These are phyloP conservation scores for Lordiphosa stackelbergi DNA, from an alignment of 1,140 invertebrate genomes.

Conservation along the genomic window DNA sequence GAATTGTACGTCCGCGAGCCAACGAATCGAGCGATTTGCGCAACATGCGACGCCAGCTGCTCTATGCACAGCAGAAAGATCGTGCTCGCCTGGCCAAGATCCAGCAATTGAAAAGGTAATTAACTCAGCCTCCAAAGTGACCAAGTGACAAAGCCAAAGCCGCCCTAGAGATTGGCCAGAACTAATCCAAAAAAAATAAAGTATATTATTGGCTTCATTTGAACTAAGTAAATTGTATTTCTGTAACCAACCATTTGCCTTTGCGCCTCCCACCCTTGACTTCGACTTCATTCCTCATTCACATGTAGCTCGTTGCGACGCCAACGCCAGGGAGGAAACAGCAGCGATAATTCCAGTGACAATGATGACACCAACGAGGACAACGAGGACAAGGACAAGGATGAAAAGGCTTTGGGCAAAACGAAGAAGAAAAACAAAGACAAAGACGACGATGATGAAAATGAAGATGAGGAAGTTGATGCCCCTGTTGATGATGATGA, in stretches of 20 bases:
- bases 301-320: slow-evolving; percentile 70
- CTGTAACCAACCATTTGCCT: slow-evolving; percentile 39
- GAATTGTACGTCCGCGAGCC: slow-evolving; percentile 55
- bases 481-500: slow-evolving; percentile 44
- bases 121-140: slow-evolving; percentile 22
- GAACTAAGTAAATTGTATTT: no score
- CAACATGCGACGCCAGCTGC: slow-evolving; percentile 70
- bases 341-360: slow-evolving; percentile 66
- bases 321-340: slow-evolving; percentile 64
- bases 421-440: slow-evolving; percentile 61
- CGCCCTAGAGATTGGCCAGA: no score
- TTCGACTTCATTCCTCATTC: slow-evolving; percentile 54
- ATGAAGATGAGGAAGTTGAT: slow-evolving; percentile 37
- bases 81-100: slow-evolving; percentile 71
- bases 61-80: slow-evolving; percentile 75
- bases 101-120: slow-evolving; percentile 76
- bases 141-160: not conserved
- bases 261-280: slow-evolving; percentile 46
- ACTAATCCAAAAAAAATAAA: no score
- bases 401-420: slow-evolving; percentile 48
- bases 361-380: slow-evolving; percentile 45
- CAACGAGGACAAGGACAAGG: slow-evolving; percentile 62
- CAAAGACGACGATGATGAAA: slow-evolving; percentile 37
- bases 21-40: slow-evolving; percentile 68
- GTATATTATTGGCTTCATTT: not conserved